Evolutionary conservation across 2,113 vertebrate species (phyloP).

Genomic region (Eupsittula cactorum): DNA sequence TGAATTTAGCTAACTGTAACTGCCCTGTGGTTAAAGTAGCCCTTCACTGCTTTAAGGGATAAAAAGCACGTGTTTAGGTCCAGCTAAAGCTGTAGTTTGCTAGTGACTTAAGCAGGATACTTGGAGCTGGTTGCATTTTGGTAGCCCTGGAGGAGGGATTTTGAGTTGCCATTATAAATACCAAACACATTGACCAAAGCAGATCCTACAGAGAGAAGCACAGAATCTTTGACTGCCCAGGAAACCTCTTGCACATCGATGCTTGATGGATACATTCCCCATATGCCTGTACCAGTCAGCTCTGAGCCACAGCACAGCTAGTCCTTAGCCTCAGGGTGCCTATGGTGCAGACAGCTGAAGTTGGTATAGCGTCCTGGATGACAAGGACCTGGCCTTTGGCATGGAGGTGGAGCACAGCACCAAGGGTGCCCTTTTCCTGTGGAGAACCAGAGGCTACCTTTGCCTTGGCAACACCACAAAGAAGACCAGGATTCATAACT

Average conservation of each 20-base stretch:
- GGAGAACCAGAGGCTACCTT: background rate
- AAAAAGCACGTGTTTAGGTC: background rate
- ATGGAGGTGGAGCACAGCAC: background rate
- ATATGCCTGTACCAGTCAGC: fast-evolving
- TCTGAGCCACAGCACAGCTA: background rate
- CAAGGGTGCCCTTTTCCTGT: background rate
- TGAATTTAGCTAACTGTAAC: background rate
- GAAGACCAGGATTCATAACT: constrained; percentile 28
- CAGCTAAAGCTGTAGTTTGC: background rate
- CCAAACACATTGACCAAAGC: background rate
- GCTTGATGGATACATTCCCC: background rate
- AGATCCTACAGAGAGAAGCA: background rate
- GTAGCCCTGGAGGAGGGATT: background rate
- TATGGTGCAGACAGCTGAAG: background rate
- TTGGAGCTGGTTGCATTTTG: background rate
- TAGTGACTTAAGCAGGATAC: background rate
- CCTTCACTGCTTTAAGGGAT: background rate
- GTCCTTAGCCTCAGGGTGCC: background rate
- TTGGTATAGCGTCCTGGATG: background rate
- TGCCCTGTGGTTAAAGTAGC: background rate
- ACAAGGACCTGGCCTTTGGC: background rate
- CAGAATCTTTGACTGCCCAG: background rate
- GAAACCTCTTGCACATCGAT: fast-evolving
- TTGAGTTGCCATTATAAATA: background rate
- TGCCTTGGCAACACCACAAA: constrained; percentile 22